Conservation (phyloP, 2,888 invertebrate genomes). For the Conomelus anceps region DNA sequence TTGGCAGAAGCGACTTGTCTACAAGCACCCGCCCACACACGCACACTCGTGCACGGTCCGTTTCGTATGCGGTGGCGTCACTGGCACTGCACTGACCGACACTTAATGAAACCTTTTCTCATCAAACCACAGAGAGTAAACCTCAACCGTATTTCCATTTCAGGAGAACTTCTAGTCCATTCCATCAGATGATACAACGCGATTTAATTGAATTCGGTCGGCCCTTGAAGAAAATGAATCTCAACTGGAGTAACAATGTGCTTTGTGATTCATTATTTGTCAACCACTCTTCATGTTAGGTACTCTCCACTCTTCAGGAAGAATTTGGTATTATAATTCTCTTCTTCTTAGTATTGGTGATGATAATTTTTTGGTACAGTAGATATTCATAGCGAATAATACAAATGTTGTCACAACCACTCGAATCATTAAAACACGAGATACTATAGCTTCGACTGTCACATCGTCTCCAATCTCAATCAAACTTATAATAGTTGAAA, state of each 20-base stretch:
- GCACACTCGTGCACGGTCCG: background rate
- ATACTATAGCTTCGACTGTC: too few species aligned
- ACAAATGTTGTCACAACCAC: too few species aligned
- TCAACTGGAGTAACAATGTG: background rate
- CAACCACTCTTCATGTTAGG: too few species aligned
- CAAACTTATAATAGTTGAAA: too few species aligned
- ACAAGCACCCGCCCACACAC: background rate
- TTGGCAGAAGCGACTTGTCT: background rate
- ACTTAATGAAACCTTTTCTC: background rate
- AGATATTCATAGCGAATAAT: too few species aligned
- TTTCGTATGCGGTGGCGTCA: background rate
- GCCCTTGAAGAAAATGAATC: background rate
- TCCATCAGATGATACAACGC: background rate
- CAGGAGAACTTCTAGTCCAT: background rate
- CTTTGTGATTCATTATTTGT: background rate
- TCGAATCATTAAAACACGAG: too few species aligned
- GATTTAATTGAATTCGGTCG: background rate
- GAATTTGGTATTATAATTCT: too few species aligned
- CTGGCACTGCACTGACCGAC: background rate
- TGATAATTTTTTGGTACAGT: too few species aligned
- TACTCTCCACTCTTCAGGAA: background rate
- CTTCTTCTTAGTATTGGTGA: too few species aligned
- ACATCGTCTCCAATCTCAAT: too few species aligned
- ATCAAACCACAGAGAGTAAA: background rate
- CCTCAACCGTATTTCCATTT: background rate